Evolutionary conservation across 2,797 vertebrate species (phyloP), one percentile per base, ranked within the genome.

Genomic region (Denticeps clupeoides): DNA sequence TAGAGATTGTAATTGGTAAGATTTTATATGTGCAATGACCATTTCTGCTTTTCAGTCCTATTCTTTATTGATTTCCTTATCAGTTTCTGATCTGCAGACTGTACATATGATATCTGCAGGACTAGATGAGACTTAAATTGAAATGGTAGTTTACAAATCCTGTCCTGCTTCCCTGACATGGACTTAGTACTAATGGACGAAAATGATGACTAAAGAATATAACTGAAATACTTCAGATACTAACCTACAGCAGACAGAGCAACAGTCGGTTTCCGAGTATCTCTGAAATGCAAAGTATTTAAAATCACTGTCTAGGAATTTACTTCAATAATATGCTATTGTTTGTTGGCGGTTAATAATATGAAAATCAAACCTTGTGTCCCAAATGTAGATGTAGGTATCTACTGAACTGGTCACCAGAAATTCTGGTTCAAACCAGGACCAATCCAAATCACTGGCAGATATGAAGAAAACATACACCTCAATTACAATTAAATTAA

Each of bases 351-450:
- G n/a, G n/a, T n/a, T n/a, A n/a, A n/a, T n/a, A n/a, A n/a, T n/a
- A n/a, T n/a, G n/a, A n/a, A n/a, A n/a, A 9, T 49, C 81, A 85
- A 71, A 97, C 94, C 93, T 92, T 67, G 91, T 92, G 70, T 98
- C 94, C 94, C 94, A 98, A 70, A 98, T 89, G 73, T 97, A 98
- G 69, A 98, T 97, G 69, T 94, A 98, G 0, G 94, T 97, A 72
- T 98, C 94, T 55, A 98, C 91, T 3, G 94, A 98, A 67, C 93
- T 97, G 62, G 91, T 97, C 50, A 95, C 93, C 49, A 98, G 79
- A 19, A 91, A 54, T 59, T 98, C 93, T 0, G 90, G 86, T 21
- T 98, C 93, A 59, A 93, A 98, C 62, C 91, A 89, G 0, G 94
- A 94, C 94, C 94, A 98, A 76, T 98, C 93, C 74, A 98, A 76